Conservation (phyloP, 2,113 vertebrate species). For the Boulengeromyrus knoepffleri region DNA sequence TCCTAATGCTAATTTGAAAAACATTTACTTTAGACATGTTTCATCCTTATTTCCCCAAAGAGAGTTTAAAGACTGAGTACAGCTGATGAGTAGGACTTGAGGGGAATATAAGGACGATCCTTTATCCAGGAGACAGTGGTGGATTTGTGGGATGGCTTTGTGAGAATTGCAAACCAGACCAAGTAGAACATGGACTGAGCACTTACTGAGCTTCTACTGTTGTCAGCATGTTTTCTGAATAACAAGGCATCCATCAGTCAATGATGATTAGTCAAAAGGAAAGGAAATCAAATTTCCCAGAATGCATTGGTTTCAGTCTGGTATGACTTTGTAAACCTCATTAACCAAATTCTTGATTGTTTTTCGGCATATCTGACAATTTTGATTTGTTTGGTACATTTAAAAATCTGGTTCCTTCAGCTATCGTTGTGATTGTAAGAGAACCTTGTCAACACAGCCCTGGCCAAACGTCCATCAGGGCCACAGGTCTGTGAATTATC, state of each 20-base stretch:
- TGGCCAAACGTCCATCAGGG: background rate
- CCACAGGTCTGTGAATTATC: background rate
- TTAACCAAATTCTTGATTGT: background rate
- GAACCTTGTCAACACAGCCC: background rate
- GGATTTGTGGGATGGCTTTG: background rate
- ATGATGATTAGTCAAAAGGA: background rate
- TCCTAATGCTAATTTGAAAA: conserved; percentile 11
- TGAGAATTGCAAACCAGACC: background rate
- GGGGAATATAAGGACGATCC: background rate
- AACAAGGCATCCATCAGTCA: background rate
- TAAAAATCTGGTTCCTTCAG: background rate
- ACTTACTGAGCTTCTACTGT: background rate
- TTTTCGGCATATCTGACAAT: background rate
- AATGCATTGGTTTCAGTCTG: background rate
- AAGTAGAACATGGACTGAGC: background rate
- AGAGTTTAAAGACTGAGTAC: background rate
- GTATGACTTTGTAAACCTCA: background rate
- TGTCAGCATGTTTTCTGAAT: background rate
- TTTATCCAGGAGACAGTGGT: background rate
- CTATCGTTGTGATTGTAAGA: background rate
- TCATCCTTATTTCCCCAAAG: conserved; percentile 8
- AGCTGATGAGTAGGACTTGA: background rate
- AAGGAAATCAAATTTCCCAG: background rate
- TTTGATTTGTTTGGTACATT: background rate
- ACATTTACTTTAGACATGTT: conserved; percentile 9